These are phyloP conservation scores for Ostrea denselamellosa DNA, from an alignment of 1,140 invertebrate genomes.

Conservation along the genomic window DNA sequence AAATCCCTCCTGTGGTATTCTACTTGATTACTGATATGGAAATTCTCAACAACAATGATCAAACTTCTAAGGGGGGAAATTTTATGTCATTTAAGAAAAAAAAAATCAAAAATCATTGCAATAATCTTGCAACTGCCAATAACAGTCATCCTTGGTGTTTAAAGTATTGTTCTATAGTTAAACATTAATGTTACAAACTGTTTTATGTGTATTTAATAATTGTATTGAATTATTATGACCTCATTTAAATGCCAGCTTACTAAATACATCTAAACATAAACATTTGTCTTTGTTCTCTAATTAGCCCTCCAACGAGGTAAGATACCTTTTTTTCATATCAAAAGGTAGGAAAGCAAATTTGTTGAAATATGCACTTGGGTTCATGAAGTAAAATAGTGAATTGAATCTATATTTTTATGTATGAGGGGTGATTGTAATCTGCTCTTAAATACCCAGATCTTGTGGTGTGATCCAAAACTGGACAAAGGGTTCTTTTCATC, in stretches of 20 bases:
- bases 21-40: background rate
- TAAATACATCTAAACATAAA: background rate
- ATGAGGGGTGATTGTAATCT: conserved; percentile 2
- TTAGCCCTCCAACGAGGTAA: background rate
- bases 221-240: conserved; percentile 8
- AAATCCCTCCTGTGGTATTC: background rate
- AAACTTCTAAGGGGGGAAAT: background rate
- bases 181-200: background rate
- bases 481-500: background rate
- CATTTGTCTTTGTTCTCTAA: conserved; percentile 1
- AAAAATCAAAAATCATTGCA: background rate
- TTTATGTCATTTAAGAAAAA: background rate
- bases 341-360: conserved; percentile 1
- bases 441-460: background rate
- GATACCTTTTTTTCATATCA: background rate
- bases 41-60: background rate
- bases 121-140: background rate
- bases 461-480: background rate
- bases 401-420: background rate
- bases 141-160: background rate
- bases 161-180: background rate
- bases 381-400: background rate
- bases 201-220: background rate
- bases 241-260: background rate
- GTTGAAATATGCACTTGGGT: background rate